Evolutionary conservation across 2,113 vertebrate species (phyloP).

Genomic region (Suncus etruscus): DNA sequence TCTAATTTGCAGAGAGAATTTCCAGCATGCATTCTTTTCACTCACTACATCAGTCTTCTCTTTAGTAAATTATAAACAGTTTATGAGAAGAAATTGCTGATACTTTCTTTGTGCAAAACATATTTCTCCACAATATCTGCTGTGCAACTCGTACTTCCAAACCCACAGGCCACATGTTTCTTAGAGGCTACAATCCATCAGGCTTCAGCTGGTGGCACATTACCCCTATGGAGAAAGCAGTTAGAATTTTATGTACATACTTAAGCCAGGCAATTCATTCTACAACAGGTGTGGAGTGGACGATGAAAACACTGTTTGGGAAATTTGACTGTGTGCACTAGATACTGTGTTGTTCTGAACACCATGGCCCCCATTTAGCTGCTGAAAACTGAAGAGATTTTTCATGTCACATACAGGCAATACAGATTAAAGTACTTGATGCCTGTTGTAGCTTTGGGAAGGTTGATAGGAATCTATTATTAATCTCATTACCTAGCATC

Average conservation of each 20-base stretch:
- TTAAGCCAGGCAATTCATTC: not conserved
- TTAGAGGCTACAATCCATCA: not conserved
- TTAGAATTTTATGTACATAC: not conserved
- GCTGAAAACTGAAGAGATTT: not conserved
- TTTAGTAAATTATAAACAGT: not conserved
- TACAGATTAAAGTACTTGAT: constrained; percentile 45
- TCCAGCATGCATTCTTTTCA: not conserved
- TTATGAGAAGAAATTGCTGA: not conserved
- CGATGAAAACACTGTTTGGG: not conserved
- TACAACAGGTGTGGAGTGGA: not conserved
- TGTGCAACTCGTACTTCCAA: not conserved
- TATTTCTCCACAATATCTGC: not conserved
- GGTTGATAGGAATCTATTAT: constrained; percentile 80
- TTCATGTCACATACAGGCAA: constrained; percentile 16
- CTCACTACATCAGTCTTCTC: not conserved
- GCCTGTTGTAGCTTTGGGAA: constrained; percentile 66
- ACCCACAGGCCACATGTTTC: not conserved
- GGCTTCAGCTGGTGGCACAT: not conserved
- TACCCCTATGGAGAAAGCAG: not conserved
- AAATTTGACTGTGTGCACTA: fast-evolving
- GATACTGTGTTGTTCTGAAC: not conserved
- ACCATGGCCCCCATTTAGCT: fast-evolving
- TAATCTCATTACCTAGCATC: constrained; percentile 83
- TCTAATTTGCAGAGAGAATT: not conserved
- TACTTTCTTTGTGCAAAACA: not conserved